Conservation (phyloP, 2,113 vertebrate species). For the Pachycephala philippinensis region DNA sequence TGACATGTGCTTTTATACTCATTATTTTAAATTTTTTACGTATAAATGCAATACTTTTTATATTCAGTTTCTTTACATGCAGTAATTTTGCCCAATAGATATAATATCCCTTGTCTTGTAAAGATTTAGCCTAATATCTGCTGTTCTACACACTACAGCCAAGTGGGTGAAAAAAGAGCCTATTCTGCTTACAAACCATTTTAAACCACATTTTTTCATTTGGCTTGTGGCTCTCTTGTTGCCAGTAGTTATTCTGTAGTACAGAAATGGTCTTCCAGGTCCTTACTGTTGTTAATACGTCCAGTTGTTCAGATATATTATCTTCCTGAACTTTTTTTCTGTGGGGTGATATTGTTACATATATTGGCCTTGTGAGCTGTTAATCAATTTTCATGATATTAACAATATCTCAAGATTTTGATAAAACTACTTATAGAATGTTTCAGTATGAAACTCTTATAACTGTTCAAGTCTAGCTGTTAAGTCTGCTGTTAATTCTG, state of each 20-base stretch:
- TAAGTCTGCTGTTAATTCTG: slow-evolving; percentile 54
- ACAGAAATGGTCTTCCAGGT: slow-evolving; percentile 43
- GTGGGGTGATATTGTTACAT: slow-evolving; percentile 5
- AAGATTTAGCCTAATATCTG: slow-evolving; percentile 38
- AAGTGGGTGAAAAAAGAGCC: slow-evolving; percentile 11
- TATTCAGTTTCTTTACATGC: slow-evolving; percentile 41
- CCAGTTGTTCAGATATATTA: background rate
- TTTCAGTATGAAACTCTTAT: slow-evolving; percentile 23
- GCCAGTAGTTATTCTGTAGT: slow-evolving; percentile 4
- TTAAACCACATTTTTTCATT: background rate
- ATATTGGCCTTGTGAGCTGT: slow-evolving; percentile 39
- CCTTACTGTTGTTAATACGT: slow-evolving; percentile 4
- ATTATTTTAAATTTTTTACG: slow-evolving; percentile 48
- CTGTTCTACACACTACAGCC: slow-evolving; percentile 51
- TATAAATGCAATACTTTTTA: slow-evolving; percentile 54
- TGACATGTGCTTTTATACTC: slow-evolving; percentile 35
- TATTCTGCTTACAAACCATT: slow-evolving; percentile 11
- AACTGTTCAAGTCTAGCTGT: slow-evolving; percentile 38
- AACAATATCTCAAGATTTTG: slow-evolving; percentile 38
- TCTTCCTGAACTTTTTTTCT: slow-evolving; percentile 18
- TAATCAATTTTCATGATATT: background rate
- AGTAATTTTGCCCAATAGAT: slow-evolving; percentile 26
- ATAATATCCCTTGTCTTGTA: slow-evolving; percentile 28
- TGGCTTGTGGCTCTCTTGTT: slow-evolving; percentile 1
- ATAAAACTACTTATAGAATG: slow-evolving; percentile 28